Evolutionary conservation across 2,113 vertebrate genomes (phyloP).

Genomic region (Pseudorasbora parva): DNA sequence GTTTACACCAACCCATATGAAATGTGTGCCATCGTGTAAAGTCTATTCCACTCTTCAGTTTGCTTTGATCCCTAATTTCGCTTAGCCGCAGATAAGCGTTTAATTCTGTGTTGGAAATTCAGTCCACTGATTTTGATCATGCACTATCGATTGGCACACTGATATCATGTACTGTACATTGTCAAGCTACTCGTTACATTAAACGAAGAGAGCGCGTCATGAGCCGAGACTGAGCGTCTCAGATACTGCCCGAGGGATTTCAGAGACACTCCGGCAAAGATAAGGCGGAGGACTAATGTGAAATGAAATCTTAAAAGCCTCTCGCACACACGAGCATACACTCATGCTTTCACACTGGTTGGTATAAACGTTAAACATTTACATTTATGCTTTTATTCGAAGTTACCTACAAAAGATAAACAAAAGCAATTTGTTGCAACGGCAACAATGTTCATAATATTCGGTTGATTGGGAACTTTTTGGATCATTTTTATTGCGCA

Average conservation of each 20-base stretch:
- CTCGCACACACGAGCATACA: neutral
- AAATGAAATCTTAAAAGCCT: slow-evolving; percentile 9
- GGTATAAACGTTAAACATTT: too few relatives aligned
- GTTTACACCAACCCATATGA: too few relatives aligned
- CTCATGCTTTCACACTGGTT: too few relatives aligned
- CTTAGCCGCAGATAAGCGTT: neutral
- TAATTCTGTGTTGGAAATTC: neutral
- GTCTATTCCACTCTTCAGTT: neutral
- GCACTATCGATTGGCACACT: neutral
- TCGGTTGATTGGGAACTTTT: too few relatives aligned
- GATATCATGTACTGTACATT: neutral
- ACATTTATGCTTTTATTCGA: too few relatives aligned
- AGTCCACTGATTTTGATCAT: neutral
- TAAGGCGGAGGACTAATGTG: slow-evolving; percentile 1
- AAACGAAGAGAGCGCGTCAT: neutral
- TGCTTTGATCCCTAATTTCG: neutral
- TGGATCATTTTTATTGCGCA: too few relatives aligned
- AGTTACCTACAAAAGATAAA: too few relatives aligned
- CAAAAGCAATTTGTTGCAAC: too few relatives aligned
- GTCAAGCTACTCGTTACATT: neutral
- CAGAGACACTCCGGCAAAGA: neutral
- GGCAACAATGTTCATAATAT: too few relatives aligned
- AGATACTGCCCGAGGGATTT: neutral
- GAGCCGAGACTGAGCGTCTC: neutral
- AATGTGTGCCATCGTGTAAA: too few relatives aligned